Evolutionary conservation across 2,797 vertebrate genomes (phyloP), one percentile per base, ranked within the genome.

Genomic region (Poeciliopsis paucimaculata): DNA sequence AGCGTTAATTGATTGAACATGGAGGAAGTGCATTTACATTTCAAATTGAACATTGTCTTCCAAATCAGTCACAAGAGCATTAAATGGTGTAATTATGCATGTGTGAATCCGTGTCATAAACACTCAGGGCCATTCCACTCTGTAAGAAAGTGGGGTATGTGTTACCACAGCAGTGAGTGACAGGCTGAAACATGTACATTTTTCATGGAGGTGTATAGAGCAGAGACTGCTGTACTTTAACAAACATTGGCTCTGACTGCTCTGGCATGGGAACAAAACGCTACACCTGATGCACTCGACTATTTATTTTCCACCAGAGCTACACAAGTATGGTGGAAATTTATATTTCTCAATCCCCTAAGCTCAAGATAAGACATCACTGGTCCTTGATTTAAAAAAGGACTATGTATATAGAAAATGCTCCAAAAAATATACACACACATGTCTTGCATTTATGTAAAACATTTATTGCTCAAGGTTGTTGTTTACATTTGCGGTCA

Each of bases 31-130:
- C 82, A 91, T 94, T 93, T 90, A 87, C 91, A 92, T 92, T 92
- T 92, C 82, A 91, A 91, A 93, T 91, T 89, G 86, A 92, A 89
- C 91, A 90, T 88, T 89, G 87, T 90, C 88, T 86, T 77, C 68
- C 82, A 82, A 84, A 83, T 92, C 88, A 89, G 86, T 90, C 28
- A 15, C 85, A 85, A 83, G 77, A 82, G 88, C 84, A 77, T 79
- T 86, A 87, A 91, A 92, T 77, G 72, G 60, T 43, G 76, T 36
- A 74, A 91, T 94, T 93, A 92, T 90, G 87, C 82, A 85, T 78
- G 84, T 75, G 86, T 87, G 84, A 88, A 85, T 87, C 82, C 73
- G 13, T 86, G 88, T 82, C 80, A 75, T 51, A 86, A 90, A 88
- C 82, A 87, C 43, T 0, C 72, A 10, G 49, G 80, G 78, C 77